Evolutionary conservation across 2,888 invertebrate genomes (phyloP).

Genomic region (Dryocosmus kuriphilus): DNA sequence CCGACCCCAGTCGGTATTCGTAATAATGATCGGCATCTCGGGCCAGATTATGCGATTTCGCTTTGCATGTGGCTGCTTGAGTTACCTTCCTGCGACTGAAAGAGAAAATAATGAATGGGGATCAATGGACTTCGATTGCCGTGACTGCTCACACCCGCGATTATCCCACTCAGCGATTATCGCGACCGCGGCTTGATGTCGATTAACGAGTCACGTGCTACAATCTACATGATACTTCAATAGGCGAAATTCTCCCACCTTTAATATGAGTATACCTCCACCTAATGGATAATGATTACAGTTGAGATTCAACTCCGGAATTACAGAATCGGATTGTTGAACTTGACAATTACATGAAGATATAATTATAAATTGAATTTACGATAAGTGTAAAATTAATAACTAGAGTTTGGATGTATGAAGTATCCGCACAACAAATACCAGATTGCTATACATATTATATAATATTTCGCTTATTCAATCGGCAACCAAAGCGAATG

Average conservation of each 20-base stretch:
- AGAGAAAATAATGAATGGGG: constrained; percentile 17
- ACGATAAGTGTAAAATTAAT: background rate
- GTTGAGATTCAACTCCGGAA: background rate
- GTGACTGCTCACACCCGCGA: constrained; percentile 13
- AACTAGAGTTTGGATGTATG: background rate
- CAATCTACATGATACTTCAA: background rate
- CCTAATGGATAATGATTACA: background rate
- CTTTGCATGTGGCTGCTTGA: constrained; percentile 5
- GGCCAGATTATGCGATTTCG: constrained; percentile 7
- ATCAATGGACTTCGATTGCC: constrained; percentile 18
- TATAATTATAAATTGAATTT: background rate
- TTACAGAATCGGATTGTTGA: no score
- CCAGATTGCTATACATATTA: no score
- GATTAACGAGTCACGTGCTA: constrained; percentile 1
- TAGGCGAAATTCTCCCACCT: background rate
- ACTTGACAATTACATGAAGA: no score
- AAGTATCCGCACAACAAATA: no score
- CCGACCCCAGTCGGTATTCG: constrained; percentile 48
- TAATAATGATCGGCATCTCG: constrained; percentile 49
- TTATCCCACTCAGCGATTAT: constrained; percentile 17
- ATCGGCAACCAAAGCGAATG: no score
- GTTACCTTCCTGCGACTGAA: constrained; percentile 3
- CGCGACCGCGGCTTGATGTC: constrained; percentile 1
- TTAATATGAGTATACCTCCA: background rate
- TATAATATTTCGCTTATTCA: no score